A percentile compares a stretch with the other conserved stretches of the same genome.
These are phyloP conservation scores for Ophion slaviceki DNA, from an alignment of 2,888 invertebrate species.

Conservation along the genomic window DNA sequence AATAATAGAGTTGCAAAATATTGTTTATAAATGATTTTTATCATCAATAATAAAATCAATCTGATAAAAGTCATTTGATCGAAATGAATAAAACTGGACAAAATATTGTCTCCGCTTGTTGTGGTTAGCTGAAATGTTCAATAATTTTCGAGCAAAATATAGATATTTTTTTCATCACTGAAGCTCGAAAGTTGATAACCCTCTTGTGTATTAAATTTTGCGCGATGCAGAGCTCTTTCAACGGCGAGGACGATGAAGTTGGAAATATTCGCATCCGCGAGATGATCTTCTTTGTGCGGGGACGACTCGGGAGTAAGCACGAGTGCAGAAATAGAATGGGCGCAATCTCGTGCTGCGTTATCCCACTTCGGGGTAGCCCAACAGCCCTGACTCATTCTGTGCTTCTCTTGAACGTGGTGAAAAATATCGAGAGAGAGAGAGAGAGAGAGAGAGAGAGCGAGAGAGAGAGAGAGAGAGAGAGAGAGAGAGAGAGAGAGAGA, in stretches of 20 bases:
- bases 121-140: neutral
- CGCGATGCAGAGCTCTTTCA: constrained; percentile 46
- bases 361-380: constrained; percentile 67
- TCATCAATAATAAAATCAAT: no score
- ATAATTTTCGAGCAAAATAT: neutral
- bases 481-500: constrained; percentile 44
- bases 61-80: neutral
- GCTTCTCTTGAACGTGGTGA: constrained; percentile 49
- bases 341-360: constrained; percentile 61
- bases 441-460: constrained; percentile 49
- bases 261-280: constrained; percentile 58
- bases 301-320: constrained; percentile 16
- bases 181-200: constrained; percentile 14
- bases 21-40: no score
- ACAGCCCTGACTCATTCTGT: constrained; percentile 65
- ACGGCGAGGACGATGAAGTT: constrained; percentile 53
- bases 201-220: constrained; percentile 9
- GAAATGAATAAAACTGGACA: neutral
- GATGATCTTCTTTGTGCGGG: constrained; percentile 60
- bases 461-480: constrained; percentile 51
- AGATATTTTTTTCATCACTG: neutral
- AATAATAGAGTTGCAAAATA: no score
- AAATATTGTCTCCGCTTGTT: neutral
- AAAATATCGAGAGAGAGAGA: constrained; percentile 29
- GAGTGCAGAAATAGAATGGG: constrained; percentile 62